These are phyloP conservation scores for Anastrepha obliqua DNA, from an alignment of 1,140 invertebrate species.

Conservation along the genomic window DNA sequence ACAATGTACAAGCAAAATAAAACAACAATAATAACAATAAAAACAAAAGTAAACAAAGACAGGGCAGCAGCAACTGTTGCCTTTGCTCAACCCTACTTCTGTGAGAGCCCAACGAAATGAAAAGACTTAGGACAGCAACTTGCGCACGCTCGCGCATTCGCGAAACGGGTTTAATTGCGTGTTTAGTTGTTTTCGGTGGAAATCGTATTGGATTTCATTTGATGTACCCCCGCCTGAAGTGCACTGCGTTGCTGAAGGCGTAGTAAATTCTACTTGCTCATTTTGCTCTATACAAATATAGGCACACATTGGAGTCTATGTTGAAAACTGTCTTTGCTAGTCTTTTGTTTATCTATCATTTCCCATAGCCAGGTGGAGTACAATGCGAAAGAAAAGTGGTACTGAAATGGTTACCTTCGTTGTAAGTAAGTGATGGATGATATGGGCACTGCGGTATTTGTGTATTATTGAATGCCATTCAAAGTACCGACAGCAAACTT, in stretches of 20 bases:
- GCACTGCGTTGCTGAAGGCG: background rate
- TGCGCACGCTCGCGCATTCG: background rate
- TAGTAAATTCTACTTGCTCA: background rate
- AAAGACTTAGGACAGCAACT: conserved; percentile 32
- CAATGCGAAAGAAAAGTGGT: background rate
- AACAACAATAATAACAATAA: background rate
- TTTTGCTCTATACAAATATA: background rate
- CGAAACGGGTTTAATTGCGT: conserved; percentile 7
- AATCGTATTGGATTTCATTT: conserved; percentile 24
- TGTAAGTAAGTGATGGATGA: background rate
- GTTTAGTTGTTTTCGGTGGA: background rate
- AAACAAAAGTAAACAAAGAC: conserved; percentile 33
- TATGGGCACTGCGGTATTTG: no score
- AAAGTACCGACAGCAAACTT: no score
- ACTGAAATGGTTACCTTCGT: background rate
- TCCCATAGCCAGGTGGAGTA: conserved; percentile 4
- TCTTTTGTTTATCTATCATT: background rate
- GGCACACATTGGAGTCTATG: background rate
- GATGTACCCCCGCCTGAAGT: background rate
- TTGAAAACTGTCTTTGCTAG: background rate
- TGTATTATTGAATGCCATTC: no score
- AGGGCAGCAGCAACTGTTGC: background rate
- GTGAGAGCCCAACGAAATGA: background rate
- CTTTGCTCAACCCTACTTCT: background rate
- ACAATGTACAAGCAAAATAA: background rate